A percentile compares a stretch with the other conserved stretches of the same genome.
Conservation (phyloP, 1,140 invertebrate genomes). For the Pseudomyrmex pallidus region DNA sequence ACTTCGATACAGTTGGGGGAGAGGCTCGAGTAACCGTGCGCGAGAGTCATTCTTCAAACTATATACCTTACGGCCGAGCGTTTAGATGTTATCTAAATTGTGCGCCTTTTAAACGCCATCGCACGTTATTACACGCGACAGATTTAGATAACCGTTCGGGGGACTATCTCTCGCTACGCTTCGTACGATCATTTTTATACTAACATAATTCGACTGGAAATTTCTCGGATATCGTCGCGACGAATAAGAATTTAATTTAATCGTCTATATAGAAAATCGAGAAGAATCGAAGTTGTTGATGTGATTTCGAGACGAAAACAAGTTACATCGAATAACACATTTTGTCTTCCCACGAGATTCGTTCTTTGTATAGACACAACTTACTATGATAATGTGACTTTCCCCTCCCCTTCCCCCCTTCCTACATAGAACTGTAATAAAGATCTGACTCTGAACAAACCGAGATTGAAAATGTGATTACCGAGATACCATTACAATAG, state of each 20-base stretch:
- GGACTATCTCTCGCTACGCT: neutral
- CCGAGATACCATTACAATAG: neutral
- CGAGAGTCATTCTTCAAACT: conserved; percentile 46
- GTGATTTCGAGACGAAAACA: neutral
- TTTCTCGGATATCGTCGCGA: conserved; percentile 21
- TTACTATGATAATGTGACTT: conserved; percentile 16
- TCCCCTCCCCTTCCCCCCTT: too few relatives aligned
- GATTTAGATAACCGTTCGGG: conserved; percentile 39
- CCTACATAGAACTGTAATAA: neutral
- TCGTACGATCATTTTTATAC: conserved; percentile 46
- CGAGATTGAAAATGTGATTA: too few relatives aligned
- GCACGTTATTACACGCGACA: conserved; percentile 60
- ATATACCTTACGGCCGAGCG: conserved; percentile 13
- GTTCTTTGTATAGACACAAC: neutral
- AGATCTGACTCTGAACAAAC: too few relatives aligned
- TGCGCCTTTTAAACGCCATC: conserved; percentile 34
- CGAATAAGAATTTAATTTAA: conserved; percentile 50
- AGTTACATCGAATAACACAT: conserved; percentile 14
- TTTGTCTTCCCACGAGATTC: neutral
- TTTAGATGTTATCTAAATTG: conserved; percentile 60
- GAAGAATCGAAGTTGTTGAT: neutral
- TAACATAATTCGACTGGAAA: conserved; percentile 28
- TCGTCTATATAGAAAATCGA: conserved; percentile 35
- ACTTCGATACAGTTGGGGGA: conserved; percentile 12
- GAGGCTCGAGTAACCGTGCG: conserved; percentile 13